A percentile compares a stretch with the other conserved stretches of the same genome.
phyloP scores from a whole-genome alignment of 2,113 vertebrate species.

The Chrysemys picta region DNA sequence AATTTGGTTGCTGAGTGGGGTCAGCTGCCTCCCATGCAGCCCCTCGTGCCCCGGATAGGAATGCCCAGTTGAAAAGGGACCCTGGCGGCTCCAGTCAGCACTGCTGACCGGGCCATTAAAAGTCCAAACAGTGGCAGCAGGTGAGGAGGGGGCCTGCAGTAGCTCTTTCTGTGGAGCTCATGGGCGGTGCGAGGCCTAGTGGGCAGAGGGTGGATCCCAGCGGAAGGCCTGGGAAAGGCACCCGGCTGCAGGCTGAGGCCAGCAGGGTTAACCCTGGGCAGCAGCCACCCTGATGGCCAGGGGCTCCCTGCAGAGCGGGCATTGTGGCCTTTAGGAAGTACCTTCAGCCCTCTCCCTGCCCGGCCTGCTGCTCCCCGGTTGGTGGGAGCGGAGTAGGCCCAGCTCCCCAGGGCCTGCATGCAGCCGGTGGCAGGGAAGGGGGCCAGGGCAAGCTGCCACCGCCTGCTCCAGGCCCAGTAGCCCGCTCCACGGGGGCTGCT shows the following conservation, averaged over 20 bases:
- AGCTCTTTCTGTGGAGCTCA: not conserved
- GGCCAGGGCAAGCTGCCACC: not conserved
- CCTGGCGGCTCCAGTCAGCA: too few relatives aligned
- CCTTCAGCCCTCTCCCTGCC: not conserved
- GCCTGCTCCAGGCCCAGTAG: too few relatives aligned
- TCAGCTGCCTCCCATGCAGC: not conserved
- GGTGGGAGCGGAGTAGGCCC: not conserved
- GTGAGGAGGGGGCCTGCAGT: too few relatives aligned
- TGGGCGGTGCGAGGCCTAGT: constrained; percentile 28
- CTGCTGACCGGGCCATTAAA: too few relatives aligned
- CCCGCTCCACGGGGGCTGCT: not conserved
- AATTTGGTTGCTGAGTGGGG: not conserved
- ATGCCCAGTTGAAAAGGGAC: too few relatives aligned
- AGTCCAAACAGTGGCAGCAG: too few relatives aligned
- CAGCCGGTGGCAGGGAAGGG: constrained; percentile 3
- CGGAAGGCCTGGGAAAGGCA: not conserved
- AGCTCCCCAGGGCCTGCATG: constrained; percentile 33
- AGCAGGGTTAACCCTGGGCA: constrained; percentile 32
- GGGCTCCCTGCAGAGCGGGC: not conserved
- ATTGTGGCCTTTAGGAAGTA: too few relatives aligned
- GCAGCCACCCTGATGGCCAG: constrained; percentile 42
- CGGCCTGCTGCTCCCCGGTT: not conserved
- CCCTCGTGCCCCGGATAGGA: not conserved
- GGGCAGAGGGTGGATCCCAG: not conserved
- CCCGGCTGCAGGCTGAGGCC: not conserved